phyloP scores from a whole-genome alignment of 2,797 vertebrate genomes.

The Peromyscus aztecus region DNA sequence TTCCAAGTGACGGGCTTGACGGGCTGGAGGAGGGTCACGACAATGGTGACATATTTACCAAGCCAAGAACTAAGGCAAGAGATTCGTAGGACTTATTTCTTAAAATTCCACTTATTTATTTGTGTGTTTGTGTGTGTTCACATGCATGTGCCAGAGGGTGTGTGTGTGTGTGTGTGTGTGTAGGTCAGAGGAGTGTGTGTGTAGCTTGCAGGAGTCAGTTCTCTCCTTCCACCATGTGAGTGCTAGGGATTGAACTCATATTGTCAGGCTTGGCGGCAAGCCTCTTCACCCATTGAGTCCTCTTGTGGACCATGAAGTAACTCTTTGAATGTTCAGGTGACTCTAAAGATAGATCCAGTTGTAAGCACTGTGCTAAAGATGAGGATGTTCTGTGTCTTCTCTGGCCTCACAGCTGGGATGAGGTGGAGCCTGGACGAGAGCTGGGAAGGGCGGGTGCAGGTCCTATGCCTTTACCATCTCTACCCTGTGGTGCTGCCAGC shows the following conservation, averaged over 20 bases:
- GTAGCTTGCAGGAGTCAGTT: not conserved
- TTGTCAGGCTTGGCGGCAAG: not conserved
- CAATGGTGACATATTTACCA: too few relatives aligned
- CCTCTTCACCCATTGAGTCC: not conserved
- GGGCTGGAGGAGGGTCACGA: not conserved
- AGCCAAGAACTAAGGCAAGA: not conserved
- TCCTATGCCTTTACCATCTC: not conserved
- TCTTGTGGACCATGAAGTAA: not conserved
- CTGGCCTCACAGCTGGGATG: not conserved
- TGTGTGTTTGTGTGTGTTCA: not conserved
- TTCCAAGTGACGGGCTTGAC: not conserved
- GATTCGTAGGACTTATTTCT: not conserved
- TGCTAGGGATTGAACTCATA: not conserved
- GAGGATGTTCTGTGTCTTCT: not conserved
- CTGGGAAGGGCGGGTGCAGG: not conserved
- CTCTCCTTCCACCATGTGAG: not conserved
- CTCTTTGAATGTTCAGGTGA: not conserved
- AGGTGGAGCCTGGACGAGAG: not conserved
- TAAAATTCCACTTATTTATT: not conserved
- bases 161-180: not conserved
- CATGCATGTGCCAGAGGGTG: too few relatives aligned
- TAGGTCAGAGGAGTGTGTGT: not conserved
- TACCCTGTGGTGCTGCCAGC: not conserved
- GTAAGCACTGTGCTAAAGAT: not conserved
- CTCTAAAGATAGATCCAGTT: not conserved